Percentiles rank a stretch among this genome's conserved stretches.
These are phyloP conservation scores for Pseudonaja textilis DNA, from an alignment of 2,113 vertebrate species.

Conservation along the genomic window DNA sequence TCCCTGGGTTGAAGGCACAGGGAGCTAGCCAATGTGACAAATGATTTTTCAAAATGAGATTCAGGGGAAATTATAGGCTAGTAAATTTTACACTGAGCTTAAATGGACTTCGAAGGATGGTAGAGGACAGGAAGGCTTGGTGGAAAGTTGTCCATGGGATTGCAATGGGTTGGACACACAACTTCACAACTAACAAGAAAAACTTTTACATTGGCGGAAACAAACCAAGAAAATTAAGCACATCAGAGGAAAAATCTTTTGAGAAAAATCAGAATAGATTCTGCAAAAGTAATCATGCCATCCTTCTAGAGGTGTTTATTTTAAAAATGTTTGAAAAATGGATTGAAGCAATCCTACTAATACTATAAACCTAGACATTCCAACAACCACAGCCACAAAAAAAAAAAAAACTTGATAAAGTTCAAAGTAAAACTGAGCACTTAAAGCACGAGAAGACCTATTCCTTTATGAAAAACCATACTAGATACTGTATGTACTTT, in stretches of 20 bases:
- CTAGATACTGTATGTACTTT: neutral
- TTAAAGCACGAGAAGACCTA: neutral
- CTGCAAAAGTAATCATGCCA: neutral
- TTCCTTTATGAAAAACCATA: neutral
- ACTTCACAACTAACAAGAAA: no score
- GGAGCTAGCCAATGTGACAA: neutral
- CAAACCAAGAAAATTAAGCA: neutral
- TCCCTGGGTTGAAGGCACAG: neutral
- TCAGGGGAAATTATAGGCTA: neutral
- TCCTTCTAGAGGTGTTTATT: neutral
- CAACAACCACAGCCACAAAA: neutral
- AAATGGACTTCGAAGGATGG: no score
- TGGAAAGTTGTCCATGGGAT: no score
- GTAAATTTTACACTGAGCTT: neutral
- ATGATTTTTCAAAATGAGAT: neutral
- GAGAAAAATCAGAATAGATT: neutral
- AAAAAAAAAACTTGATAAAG: neutral
- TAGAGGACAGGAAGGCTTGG: no score
- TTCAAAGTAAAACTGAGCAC: neutral
- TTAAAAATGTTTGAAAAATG: neutral
- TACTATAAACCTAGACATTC: neutral
- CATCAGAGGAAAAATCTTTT: neutral
- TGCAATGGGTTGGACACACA: no score
- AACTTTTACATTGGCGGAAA: neutral
- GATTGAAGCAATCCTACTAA: neutral